A percentile compares a stretch with the other conserved stretches of the same genome.
These are phyloP conservation scores for Megaceryle maxima DNA, from an alignment of 2,113 vertebrate species.

Conservation along the genomic window DNA sequence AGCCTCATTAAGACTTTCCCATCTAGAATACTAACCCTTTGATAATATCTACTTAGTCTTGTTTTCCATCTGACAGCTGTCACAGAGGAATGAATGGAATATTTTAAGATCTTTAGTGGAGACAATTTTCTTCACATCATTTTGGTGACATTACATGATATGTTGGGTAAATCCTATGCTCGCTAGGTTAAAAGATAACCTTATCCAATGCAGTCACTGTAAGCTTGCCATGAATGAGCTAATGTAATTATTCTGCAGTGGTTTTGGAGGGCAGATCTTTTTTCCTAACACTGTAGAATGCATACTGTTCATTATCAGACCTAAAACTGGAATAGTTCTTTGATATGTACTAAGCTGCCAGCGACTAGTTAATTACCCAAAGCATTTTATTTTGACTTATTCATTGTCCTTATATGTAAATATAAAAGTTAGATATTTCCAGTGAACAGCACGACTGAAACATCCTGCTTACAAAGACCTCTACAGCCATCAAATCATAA, in stretches of 20 bases:
- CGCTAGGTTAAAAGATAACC: not conserved
- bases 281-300: not conserved
- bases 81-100: not conserved
- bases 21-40: not conserved
- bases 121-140: not conserved
- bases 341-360: not conserved
- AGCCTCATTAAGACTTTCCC: constrained; percentile 13
- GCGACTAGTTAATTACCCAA: not conserved
- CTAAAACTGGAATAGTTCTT: not conserved
- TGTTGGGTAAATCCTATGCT: not conserved
- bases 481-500: not conserved
- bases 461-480: not conserved
- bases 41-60: constrained; percentile 11
- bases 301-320: not conserved
- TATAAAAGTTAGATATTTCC: not conserved
- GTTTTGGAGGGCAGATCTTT: not conserved
- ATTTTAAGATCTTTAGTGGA: not conserved
- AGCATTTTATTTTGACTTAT: not conserved
- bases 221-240: not conserved
- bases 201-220: not conserved
- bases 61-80: constrained; percentile 7
- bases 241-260: not conserved
- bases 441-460: not conserved
- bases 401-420: not conserved
- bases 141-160: not conserved